These are phyloP conservation scores for Leucozona laternaria DNA, from an alignment of 2,888 invertebrate species.

Conservation along the genomic window DNA sequence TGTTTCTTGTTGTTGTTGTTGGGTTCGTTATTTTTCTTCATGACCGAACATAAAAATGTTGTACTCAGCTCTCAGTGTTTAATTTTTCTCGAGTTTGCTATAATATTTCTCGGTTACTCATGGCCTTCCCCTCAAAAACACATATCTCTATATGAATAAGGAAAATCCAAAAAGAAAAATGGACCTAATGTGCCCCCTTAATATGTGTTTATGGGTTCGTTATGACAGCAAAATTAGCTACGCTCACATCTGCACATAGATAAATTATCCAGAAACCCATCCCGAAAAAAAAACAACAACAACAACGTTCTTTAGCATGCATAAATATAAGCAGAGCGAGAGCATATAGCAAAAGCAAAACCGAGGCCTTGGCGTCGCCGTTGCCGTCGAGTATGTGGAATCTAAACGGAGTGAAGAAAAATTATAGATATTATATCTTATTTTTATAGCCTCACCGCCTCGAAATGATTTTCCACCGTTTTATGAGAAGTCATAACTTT, in stretches of 20 bases:
- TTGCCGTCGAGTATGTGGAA: conserved; percentile 19
- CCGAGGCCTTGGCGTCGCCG: not conserved
- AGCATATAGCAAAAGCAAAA: not conserved
- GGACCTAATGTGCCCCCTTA: conserved; percentile 75
- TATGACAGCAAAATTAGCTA: conserved; percentile 75
- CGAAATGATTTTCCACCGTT: conserved; percentile 74
- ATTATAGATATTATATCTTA: conserved; percentile 74
- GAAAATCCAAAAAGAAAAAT: conserved; percentile 57
- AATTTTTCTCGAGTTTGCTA: not conserved
- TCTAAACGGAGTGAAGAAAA: conserved; percentile 62
- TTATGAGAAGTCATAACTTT: conserved; percentile 73
- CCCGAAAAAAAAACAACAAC: conserved; percentile 42
- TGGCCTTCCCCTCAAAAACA: conserved; percentile 25
- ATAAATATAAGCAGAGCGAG: conserved; percentile 7
- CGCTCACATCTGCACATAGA: conserved; percentile 74
- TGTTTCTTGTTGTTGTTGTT: conserved; percentile 38
- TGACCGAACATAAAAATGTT: conserved; percentile 54
- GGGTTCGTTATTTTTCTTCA: conserved; percentile 8
- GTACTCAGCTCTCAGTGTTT: conserved; percentile 18
- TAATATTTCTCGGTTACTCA: conserved; percentile 35
- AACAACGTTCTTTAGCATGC: not conserved
- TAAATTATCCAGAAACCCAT: conserved; percentile 73
- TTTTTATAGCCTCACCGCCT: conserved; percentile 72
- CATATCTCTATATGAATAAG: conserved; percentile 56
- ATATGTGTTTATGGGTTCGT: conserved; percentile 75